Base-by-base conservation (phyloP, 1,140 invertebrate genomes). In the Drosophila bipectinata region DNA sequence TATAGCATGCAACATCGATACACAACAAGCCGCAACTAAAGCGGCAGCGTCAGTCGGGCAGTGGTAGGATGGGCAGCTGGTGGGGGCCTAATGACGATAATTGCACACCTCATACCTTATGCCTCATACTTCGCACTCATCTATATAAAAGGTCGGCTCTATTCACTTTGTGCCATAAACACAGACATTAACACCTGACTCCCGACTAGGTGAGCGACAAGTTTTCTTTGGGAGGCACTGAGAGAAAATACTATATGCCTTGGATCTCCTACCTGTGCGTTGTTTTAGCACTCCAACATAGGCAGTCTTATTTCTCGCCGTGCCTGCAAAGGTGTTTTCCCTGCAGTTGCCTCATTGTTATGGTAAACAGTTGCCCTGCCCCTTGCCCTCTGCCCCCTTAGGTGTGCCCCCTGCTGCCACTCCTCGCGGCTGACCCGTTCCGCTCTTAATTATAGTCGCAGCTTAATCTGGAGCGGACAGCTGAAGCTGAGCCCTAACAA, bases 11-110 rank as follows among this genome's bases (percentile, higher is more conserved):
- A 69, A 87, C 83, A 87, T 87, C 84, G 83, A 87, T 88, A 88
- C 60, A 79, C 79, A 87, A 90, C 85, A 90, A 90, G 85, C 87
- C 85, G 85, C 81, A 90, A 90, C 85, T 90, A 90, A 90, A 90
- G 82, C 83, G 78, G 72, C 72, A 66, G 28, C 62, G 57, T 61
- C 56, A 60, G 53, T 54, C 8, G 71, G 72, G 82, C 78, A 88
- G 83, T 69, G 63, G 3, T 24, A 37, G 45, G 14, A 30, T 39
- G 28, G 37, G 14, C 26, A 48, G 21, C 3, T 21, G 12, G 3
- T 8, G 12, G 5, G n/a, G 52, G 28, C 83, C 83, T 88, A 87
- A 87, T 87, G 83, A 87, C 72, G 72, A 87, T 87, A 87, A 87
- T 87, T 87, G 83, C 83, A 71, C 72, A 61, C 71, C 79, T 72